Percentiles rank a stretch among this genome's conserved stretches.
phyloP scores from a whole-genome alignment of 2,113 vertebrate species.

The Chaenocephalus aceratus region DNA sequence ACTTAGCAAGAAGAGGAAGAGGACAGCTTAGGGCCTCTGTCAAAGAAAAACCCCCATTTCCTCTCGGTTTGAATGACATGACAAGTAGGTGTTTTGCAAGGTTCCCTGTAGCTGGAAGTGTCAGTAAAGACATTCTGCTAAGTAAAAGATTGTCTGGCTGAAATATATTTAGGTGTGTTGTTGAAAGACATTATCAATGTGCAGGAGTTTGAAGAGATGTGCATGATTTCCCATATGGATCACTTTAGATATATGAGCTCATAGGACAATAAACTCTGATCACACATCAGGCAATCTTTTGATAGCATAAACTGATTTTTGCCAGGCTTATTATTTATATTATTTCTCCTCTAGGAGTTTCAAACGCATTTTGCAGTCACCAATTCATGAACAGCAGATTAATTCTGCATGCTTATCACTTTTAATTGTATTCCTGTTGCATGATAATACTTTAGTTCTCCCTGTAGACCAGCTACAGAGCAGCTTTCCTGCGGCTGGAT shows the following conservation, averaged over 20 bases:
- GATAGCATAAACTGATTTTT: conserved; percentile 29
- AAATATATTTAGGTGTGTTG: conserved; percentile 15
- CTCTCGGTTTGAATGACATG: conserved; percentile 44
- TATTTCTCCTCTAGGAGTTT: conserved; percentile 35
- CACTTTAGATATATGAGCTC: conserved; percentile 3
- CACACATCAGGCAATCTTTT: conserved; percentile 8
- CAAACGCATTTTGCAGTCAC: conserved; percentile 37
- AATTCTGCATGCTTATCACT: conserved; percentile 41
- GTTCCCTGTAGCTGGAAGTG: conserved; percentile 39
- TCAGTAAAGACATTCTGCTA: conserved; percentile 40
- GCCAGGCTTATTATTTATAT: conserved; percentile 5
- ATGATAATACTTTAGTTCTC: conserved; percentile 37
- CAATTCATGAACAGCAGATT: conserved; percentile 50
- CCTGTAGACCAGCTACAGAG: conserved; percentile 8
- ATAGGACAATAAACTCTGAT: conserved; percentile 10
- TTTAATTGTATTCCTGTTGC: conserved; percentile 42
- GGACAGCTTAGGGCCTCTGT: conserved; percentile 45
- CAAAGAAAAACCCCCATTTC: conserved; percentile 52
- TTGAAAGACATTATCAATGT: background rate
- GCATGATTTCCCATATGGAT: background rate
- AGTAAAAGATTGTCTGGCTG: conserved; percentile 18
- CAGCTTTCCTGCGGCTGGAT: background rate
- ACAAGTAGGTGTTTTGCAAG: conserved; percentile 58
- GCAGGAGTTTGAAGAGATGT: background rate
- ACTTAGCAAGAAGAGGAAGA: conserved; percentile 52